Conservation (phyloP, 2,888 invertebrate species). For the Chymomyza caudatula region DNA sequence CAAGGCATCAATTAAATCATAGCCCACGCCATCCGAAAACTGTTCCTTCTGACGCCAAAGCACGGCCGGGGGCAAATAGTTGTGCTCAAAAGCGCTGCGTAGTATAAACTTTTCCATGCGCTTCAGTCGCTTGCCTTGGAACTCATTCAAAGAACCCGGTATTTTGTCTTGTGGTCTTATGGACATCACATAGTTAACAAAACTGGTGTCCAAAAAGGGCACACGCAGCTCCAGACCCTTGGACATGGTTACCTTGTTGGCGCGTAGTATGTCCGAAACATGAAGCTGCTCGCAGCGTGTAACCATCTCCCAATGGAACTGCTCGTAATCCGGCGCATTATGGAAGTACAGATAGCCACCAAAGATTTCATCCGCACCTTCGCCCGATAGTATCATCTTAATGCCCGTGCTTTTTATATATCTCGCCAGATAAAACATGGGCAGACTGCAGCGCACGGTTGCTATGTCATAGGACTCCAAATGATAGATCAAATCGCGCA, state of each 20-base stretch:
- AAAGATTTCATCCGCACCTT: conserved; percentile 96
- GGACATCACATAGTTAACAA: conserved; percentile 87
- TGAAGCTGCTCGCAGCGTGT: conserved; percentile 85
- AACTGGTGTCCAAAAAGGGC: conserved; percentile 91
- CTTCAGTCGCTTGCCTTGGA: conserved; percentile 36
- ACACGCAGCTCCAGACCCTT: conserved; percentile 89
- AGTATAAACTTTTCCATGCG: conserved; percentile 89
- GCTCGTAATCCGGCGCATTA: conserved; percentile 86
- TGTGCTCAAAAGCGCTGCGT: conserved; percentile 86
- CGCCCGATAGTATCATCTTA: conserved; percentile 92
- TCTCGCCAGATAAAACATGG: conserved; percentile 88
- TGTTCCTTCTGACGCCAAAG: conserved; percentile 96
- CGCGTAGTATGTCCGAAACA: conserved; percentile 87
- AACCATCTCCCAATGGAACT: conserved; percentile 86
- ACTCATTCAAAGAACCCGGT: conserved; percentile 78
- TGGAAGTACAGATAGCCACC: conserved; percentile 96
- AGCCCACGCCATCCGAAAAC: conserved; percentile 79
- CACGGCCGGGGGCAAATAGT: conserved; percentile 87
- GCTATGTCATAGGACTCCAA: conserved; percentile 85
- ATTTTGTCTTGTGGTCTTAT: conserved; percentile 83
- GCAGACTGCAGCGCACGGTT: conserved; percentile 73
- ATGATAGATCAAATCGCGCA: conserved; percentile 90
- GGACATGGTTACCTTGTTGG: conserved; percentile 86
- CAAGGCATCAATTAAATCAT: conserved; percentile 71
- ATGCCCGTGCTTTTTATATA: conserved; percentile 90